phyloP scores from a whole-genome alignment of 2,797 vertebrate species.

The Phalloptychus januarius region DNA sequence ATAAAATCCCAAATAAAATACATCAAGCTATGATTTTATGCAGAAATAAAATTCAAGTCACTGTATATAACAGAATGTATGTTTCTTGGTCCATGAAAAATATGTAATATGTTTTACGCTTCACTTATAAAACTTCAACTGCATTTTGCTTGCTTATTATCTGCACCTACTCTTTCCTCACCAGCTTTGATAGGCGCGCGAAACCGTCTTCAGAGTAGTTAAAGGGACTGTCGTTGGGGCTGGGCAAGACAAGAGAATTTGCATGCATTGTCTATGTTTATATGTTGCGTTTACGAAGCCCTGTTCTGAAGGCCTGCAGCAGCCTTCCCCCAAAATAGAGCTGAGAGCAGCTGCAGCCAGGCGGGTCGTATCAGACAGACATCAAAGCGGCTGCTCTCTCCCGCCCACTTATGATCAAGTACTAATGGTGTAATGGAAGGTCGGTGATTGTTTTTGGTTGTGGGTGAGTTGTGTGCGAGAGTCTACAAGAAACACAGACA shows the following conservation, averaged over 20 bases:
- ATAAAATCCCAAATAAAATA: background rate
- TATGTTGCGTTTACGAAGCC: conserved; percentile 62
- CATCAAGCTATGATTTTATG: too few relatives aligned
- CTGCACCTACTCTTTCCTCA: conserved; percentile 24
- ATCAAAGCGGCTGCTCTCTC: conserved; percentile 73
- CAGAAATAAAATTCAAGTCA: background rate
- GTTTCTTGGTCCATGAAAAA: background rate
- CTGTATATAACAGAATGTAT: background rate
- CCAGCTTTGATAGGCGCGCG: conserved; percentile 1
- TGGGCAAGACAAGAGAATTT: conserved; percentile 49
- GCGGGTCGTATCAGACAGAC: conserved; percentile 76
- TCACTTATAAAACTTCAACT: background rate
- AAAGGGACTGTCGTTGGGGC: conserved; percentile 43
- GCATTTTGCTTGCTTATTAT: conserved; percentile 24
- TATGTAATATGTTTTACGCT: background rate
- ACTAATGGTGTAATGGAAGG: conserved; percentile 81
- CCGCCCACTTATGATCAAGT: conserved; percentile 72
- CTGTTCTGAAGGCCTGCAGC: conserved; percentile 64
- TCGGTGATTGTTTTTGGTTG: conserved; percentile 79
- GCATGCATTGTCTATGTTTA: conserved; percentile 43
- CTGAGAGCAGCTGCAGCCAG: conserved; percentile 79
- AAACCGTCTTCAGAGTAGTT: conserved; percentile 27
- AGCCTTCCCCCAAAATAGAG: conserved; percentile 80
- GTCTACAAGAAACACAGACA: conserved; percentile 22
- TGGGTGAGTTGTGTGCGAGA: conserved; percentile 26